Evolutionary conservation across 2,113 vertebrate genomes (phyloP).

Genomic region (Zeus faber): DNA sequence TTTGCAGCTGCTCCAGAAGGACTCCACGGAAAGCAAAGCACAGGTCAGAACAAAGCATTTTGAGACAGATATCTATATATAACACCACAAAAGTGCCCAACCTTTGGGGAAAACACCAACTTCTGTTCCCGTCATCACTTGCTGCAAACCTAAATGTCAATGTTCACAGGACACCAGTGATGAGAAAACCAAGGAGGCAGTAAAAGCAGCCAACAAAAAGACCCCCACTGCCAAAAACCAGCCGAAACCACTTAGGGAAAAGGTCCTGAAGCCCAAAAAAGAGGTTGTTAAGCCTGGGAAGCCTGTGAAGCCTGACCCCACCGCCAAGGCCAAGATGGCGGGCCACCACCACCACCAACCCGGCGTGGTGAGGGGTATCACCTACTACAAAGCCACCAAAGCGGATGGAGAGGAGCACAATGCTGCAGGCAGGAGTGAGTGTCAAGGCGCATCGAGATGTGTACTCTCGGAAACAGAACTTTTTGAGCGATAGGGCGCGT

Average conservation of each 20-base stretch:
- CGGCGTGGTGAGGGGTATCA: constrained; percentile 85
- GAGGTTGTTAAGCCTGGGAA: constrained; percentile 69
- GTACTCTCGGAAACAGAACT: no score
- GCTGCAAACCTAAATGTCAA: constrained; percentile 6
- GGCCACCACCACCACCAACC: constrained; percentile 84
- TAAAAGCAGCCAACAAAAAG: constrained; percentile 77
- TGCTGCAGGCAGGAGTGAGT: constrained; percentile 63
- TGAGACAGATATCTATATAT: no score
- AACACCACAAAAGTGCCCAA: not conserved
- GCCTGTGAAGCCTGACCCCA: constrained; percentile 68
- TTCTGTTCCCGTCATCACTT: no score
- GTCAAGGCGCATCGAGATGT: no score
- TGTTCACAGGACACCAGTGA: constrained; percentile 78
- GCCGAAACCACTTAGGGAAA: constrained; percentile 79
- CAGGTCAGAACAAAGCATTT: constrained; percentile 75
- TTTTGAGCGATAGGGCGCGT: no score
- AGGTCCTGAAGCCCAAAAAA: constrained; percentile 83
- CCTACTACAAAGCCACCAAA: constrained; percentile 90
- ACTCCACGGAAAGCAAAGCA: constrained; percentile 75
- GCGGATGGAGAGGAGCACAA: constrained; percentile 54
- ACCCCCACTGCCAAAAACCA: constrained; percentile 56
- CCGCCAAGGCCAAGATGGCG: constrained; percentile 73
- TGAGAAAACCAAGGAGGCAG: constrained; percentile 72
- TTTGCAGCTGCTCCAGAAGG: constrained; percentile 93
- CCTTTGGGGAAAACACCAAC: not conserved